These are phyloP conservation scores for Harpalus rufipes DNA, from an alignment of 2,888 invertebrate genomes.

Conservation along the genomic window DNA sequence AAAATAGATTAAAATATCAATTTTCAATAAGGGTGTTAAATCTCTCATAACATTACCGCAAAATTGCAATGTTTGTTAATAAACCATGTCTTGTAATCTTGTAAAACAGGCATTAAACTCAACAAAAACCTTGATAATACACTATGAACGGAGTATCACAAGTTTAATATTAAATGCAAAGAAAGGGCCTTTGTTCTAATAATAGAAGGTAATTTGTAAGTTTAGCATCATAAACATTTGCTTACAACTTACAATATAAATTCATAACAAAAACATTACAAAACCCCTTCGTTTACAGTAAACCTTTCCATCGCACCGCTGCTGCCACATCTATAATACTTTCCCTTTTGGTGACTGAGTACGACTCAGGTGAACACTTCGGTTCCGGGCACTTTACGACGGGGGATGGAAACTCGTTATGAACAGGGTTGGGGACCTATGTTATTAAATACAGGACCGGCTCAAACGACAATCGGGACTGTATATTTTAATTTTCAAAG, in stretches of 20 bases:
- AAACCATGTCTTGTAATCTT: not conserved
- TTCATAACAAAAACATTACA: not conserved
- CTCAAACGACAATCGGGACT: not conserved
- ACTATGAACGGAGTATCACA: not conserved
- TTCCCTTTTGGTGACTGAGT: not conserved
- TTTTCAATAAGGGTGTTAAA: too few species aligned
- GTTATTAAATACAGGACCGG: not conserved
- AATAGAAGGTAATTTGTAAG: conserved; percentile 6
- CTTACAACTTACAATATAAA: not conserved
- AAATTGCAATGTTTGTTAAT: not conserved
- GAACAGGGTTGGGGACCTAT: not conserved
- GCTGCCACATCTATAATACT: not conserved
- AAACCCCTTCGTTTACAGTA: not conserved
- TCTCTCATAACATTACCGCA: too few species aligned
- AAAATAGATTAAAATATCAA: too few species aligned
- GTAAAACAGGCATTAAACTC: not conserved
- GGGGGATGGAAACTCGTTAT: conserved; percentile 27
- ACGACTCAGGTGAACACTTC: conserved; percentile 31
- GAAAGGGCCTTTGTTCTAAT: not conserved
- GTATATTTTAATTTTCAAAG: too few species aligned
- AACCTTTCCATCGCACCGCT: not conserved
- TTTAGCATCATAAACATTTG: not conserved
- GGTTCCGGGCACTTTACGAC: conserved; percentile 31
- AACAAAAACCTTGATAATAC: not conserved
- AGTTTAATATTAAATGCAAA: not conserved